Evolutionary conservation across 2,113 vertebrate genomes (phyloP).

Genomic region (Perca fluviatilis): DNA sequence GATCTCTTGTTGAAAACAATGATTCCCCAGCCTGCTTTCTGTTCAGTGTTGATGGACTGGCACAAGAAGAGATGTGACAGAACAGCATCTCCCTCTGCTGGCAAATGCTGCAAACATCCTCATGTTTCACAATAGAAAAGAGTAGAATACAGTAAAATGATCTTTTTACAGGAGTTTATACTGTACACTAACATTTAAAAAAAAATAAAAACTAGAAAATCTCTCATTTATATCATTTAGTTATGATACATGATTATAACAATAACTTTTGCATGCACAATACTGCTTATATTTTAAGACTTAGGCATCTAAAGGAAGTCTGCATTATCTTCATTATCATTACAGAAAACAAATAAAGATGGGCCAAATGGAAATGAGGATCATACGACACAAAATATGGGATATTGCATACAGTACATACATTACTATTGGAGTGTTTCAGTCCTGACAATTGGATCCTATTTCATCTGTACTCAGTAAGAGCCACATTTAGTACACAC

Average conservation of each 20-base stretch:
- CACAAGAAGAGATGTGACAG: conserved; percentile 18
- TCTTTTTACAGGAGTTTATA: neutral
- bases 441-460: neutral
- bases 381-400: neutral
- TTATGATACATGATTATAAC: neutral
- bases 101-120: conserved; percentile 38
- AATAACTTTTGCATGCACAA: neutral
- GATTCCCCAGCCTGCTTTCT: conserved; percentile 1
- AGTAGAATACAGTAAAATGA: neutral
- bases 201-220: neutral
- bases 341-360: neutral
- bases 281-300: neutral
- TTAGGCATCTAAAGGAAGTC: neutral
- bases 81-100: conserved; percentile 75
- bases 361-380: neutral
- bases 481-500: conserved; percentile 26
- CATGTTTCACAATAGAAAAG: neutral
- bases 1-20: conserved; percentile 16
- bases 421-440: neutral
- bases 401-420: neutral
- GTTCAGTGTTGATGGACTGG: conserved; percentile 26
- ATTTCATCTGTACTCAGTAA: conserved; percentile 42
- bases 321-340: neutral
- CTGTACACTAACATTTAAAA: neutral
- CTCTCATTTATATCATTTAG: neutral